Percentiles rank a stretch among this genome's conserved stretches.
These are phyloP conservation scores for Scaptomyza flava DNA, from an alignment of 2,888 invertebrate species.

Conservation along the genomic window DNA sequence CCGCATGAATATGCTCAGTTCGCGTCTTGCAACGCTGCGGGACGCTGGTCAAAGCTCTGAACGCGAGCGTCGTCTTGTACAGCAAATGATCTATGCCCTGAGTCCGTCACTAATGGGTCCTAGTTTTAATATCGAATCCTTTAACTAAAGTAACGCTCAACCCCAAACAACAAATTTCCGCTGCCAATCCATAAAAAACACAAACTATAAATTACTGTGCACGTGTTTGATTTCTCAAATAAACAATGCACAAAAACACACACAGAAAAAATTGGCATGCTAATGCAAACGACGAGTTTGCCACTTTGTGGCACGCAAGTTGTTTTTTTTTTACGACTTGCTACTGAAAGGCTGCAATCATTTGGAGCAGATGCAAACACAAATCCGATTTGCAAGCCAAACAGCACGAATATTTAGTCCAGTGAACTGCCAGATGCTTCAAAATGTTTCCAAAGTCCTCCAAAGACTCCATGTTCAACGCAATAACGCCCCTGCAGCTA, in stretches of 20 bases:
- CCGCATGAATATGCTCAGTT: slow-evolving; percentile 34
- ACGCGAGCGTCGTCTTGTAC: slow-evolving; percentile 19
- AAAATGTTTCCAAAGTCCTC: slow-evolving; percentile 4
- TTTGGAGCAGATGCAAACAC: neutral
- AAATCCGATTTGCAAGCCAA: slow-evolving; percentile 25
- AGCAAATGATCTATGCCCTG: slow-evolving; percentile 40
- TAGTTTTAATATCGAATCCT: neutral
- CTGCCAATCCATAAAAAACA: slow-evolving; percentile 10
- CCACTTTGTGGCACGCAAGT: slow-evolving; percentile 37
- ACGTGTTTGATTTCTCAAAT: slow-evolving; percentile 24
- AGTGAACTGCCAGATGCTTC: slow-evolving; percentile 23
- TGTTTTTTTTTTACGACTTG: neutral
- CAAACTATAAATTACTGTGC: slow-evolving; percentile 20
- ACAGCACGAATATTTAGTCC: slow-evolving; percentile 9
- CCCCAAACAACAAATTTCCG: neutral
- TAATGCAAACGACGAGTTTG: slow-evolving; percentile 16
- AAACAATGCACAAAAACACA: slow-evolving; percentile 8
- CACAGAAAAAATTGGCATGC: slow-evolving; percentile 28
- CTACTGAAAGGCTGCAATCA: neutral
- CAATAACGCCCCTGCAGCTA: neutral
- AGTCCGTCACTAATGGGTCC: slow-evolving; percentile 36
- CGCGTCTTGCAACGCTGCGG: slow-evolving; percentile 15
- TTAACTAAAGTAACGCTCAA: neutral
- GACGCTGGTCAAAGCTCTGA: accelerated
- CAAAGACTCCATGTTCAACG: neutral